Conservation (phyloP, 2,113 vertebrate genomes). For the Raphicerus campestris region DNA sequence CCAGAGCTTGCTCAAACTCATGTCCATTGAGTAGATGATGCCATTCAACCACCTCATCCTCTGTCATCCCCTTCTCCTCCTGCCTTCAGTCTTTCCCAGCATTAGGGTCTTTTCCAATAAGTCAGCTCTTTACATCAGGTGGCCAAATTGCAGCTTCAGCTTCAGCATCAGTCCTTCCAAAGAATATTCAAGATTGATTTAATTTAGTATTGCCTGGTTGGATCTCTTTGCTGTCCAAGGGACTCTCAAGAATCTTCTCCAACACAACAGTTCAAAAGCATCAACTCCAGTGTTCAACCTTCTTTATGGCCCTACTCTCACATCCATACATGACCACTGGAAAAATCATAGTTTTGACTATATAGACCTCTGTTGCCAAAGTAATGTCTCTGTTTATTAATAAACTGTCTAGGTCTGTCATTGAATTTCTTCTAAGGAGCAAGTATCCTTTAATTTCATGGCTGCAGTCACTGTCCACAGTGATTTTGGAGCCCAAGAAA, state of each 20-base stretch:
- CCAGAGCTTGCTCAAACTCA: neutral
- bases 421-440: neutral
- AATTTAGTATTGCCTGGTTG: neutral
- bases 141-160: neutral
- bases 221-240: neutral
- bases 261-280: neutral
- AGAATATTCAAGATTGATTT: neutral
- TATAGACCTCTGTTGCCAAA: neutral
- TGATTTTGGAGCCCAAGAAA: neutral
- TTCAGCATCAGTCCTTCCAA: neutral
- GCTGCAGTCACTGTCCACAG: neutral
- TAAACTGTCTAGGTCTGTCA: neutral
- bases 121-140: neutral
- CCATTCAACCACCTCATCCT: neutral
- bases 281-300: neutral
- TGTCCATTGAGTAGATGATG: neutral
- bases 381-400: neutral
- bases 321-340: neutral
- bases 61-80: neutral
- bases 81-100: neutral
- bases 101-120: neutral
- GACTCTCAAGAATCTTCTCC: neutral
- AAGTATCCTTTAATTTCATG: neutral
- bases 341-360: neutral
- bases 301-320: neutral